Conservation (phyloP, 1,140 invertebrate species). For the Drosophila sucinea region DNA sequence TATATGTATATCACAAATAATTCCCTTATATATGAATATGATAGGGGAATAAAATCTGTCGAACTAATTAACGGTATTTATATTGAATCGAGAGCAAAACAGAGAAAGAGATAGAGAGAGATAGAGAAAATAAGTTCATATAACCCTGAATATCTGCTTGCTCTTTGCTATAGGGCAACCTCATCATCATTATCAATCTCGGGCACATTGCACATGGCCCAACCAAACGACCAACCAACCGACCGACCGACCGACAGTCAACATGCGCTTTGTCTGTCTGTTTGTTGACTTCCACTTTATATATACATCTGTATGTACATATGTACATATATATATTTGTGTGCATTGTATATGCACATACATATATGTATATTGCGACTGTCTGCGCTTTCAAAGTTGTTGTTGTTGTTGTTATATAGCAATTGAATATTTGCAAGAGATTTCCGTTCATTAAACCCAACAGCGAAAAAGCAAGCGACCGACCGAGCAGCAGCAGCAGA, state of each 20-base stretch:
- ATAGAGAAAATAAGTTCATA: neutral
- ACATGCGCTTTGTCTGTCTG: constrained; percentile 31
- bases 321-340: constrained; percentile 15
- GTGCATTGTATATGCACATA: constrained; percentile 43
- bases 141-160: neutral
- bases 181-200: constrained; percentile 65
- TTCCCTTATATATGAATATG: too few relatives aligned
- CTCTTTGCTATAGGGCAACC: constrained; percentile 20
- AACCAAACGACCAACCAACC: constrained; percentile 13
- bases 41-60: too few relatives aligned
- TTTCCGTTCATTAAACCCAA: constrained; percentile 82
- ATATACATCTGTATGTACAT: constrained; percentile 24
- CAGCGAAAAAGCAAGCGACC: constrained; percentile 61
- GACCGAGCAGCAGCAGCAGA: constrained; percentile 30
- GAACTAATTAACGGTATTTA: too few relatives aligned
- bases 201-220: constrained; percentile 49
- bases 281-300: constrained; percentile 40
- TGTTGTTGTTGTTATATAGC: constrained; percentile 56
- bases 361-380: constrained; percentile 47
- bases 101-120: too few relatives aligned
- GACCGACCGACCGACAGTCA: neutral
- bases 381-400: constrained; percentile 65
- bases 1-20: too few relatives aligned
- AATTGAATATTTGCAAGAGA: constrained; percentile 82
- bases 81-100: neutral